Conservation (phyloP, 2,113 vertebrate species). For the Phaethon lepturus region DNA sequence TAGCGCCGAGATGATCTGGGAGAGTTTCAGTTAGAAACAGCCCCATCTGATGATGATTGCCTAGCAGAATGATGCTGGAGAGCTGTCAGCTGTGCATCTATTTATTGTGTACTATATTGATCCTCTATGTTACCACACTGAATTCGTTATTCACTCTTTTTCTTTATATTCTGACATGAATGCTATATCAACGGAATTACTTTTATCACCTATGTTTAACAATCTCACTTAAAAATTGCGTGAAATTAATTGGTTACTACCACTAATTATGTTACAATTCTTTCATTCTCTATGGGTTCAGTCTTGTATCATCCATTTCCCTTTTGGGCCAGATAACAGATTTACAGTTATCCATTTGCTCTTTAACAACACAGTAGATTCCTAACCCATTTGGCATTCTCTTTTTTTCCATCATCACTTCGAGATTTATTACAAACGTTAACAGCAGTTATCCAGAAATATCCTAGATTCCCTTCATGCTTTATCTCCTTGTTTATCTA, state of each 20-base stretch:
- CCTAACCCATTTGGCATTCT: constrained; percentile 44
- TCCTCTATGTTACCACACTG: neutral
- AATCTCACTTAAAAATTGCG: neutral
- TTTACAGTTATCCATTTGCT: constrained; percentile 44
- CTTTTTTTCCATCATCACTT: constrained; percentile 40
- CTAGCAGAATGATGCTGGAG: neutral
- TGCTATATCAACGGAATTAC: neutral
- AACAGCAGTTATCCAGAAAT: constrained; percentile 30
- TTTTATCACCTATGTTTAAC: neutral
- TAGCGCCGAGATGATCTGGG: neutral
- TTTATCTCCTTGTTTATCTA: constrained; percentile 51
- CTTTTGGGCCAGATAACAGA: constrained; percentile 48
- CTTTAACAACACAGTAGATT: neutral
- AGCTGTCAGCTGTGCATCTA: neutral
- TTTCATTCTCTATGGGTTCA: neutral
- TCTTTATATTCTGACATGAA: neutral
- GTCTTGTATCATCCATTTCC: neutral
- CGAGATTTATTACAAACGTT: constrained; percentile 38
- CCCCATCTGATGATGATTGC: neutral
- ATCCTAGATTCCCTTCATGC: neutral
- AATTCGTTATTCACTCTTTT: neutral
- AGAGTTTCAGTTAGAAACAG: neutral
- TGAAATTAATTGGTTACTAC: neutral
- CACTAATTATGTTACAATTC: neutral
- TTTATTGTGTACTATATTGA: neutral